phyloP scores from a whole-genome alignment of 2,888 invertebrate genomes.

The Drosophila birchii region DNA sequence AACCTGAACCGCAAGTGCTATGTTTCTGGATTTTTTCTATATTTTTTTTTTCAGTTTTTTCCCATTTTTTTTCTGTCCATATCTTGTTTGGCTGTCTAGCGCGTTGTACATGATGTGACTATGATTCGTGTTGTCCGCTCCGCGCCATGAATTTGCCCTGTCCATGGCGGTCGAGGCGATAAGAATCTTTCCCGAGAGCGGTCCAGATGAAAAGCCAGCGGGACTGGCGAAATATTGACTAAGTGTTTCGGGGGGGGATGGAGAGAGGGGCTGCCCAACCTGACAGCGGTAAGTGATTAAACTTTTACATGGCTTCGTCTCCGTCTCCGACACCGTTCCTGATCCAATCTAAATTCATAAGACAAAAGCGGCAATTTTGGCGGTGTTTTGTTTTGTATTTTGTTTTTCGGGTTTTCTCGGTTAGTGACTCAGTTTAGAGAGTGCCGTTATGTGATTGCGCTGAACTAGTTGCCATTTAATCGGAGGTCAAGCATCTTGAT shows the following conservation, averaged over 20 bases:
- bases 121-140: conserved; percentile 57
- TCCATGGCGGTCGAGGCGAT: conserved; percentile 65
- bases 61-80: conserved; percentile 3
- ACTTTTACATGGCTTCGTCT: conserved; percentile 36
- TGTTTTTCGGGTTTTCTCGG: conserved; percentile 3
- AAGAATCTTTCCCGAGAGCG: conserved; percentile 70
- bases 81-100: conserved; percentile 59
- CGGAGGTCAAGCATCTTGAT: conserved; percentile 50
- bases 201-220: conserved; percentile 69
- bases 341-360: conserved; percentile 42
- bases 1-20: conserved; percentile 44
- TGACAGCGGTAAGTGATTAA: conserved; percentile 50
- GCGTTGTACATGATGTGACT: conserved; percentile 78
- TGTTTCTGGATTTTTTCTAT: conserved; percentile 29
- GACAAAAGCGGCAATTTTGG: conserved; percentile 41
- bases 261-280: conserved; percentile 14
- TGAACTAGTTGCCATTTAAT: conserved; percentile 44
- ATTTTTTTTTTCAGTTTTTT: conserved; percentile 42
- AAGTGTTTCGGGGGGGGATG: conserved; percentile 41
- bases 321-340: conserved; percentile 22
- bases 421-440: conserved; percentile 64
- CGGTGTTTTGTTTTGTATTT: background rate
- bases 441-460: conserved; percentile 64
- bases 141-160: conserved; percentile 65
- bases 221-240: conserved; percentile 59